phyloP scores from a whole-genome alignment of 2,113 vertebrate genomes.

The Benitochromis conjunctus region DNA sequence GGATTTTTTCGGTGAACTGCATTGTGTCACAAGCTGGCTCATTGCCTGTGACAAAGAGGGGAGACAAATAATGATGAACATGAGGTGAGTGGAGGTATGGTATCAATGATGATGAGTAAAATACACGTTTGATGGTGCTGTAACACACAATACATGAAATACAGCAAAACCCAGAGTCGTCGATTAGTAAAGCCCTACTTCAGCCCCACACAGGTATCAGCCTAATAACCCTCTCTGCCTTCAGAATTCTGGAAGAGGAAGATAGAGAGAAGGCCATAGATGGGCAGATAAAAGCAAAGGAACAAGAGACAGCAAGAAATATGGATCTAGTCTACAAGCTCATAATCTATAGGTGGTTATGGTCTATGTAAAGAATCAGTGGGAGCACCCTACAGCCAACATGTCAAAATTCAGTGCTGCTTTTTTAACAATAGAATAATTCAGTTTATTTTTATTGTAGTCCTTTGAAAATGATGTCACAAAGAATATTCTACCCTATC shows the following conservation, averaged over 20 bases:
- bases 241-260: neutral
- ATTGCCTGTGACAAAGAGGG: neutral
- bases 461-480: neutral
- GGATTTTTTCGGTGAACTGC: neutral
- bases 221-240: neutral
- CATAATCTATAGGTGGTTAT: neutral
- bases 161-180: neutral
- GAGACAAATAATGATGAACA: neutral
- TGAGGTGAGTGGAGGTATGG: neutral
- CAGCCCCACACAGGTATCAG: neutral
- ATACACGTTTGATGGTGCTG: neutral
- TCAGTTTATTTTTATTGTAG: neutral
- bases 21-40: neutral
- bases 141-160: neutral
- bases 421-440: neutral
- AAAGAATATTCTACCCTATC: neutral
- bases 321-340: neutral
- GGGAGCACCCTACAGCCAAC: neutral
- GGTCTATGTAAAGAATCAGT: neutral
- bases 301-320: neutral
- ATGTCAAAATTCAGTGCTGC: neutral
- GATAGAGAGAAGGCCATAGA: neutral
- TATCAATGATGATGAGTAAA: neutral
- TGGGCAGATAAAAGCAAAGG: neutral
- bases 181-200: neutral